A percentile compares a stretch with the other conserved stretches of the same genome.
These are phyloP conservation scores for Caenorhabditis wallacei DNA, from an alignment of 2,888 invertebrate genomes.

Conservation along the genomic window DNA sequence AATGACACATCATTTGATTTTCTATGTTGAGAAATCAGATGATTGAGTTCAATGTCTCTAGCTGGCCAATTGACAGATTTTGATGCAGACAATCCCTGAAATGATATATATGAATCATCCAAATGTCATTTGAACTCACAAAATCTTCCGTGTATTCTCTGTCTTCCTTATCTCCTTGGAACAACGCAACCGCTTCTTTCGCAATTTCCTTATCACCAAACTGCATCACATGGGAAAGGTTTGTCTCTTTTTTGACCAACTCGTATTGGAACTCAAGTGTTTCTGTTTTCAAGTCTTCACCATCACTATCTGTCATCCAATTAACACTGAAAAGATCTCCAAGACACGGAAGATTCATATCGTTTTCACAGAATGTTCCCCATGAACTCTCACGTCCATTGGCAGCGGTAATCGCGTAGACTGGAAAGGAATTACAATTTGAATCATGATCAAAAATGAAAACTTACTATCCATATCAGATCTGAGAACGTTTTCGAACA, in stretches of 20 bases:
- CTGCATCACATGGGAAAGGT: slow-evolving; percentile 86
- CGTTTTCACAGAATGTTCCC: slow-evolving; percentile 86
- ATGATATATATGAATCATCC: neutral
- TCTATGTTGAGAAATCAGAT: slow-evolving; percentile 69
- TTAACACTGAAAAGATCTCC: slow-evolving; percentile 87
- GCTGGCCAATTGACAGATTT: slow-evolving; percentile 82
- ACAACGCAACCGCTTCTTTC: slow-evolving; percentile 82
- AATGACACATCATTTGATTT: slow-evolving; percentile 18
- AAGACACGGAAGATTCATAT: slow-evolving; percentile 83
- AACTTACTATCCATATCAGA: slow-evolving; percentile 80
- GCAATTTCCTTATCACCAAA: slow-evolving; percentile 85
- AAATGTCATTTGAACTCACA: slow-evolving; percentile 10
- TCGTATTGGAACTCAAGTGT: slow-evolving; percentile 85
- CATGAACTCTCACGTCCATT: slow-evolving; percentile 86
- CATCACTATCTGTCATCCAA: slow-evolving; percentile 87
- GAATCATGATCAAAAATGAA: neutral
- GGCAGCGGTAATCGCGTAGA: slow-evolving; percentile 87
- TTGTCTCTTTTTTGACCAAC: slow-evolving; percentile 86
- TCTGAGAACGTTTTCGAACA: slow-evolving; percentile 86
- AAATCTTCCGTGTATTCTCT: slow-evolving; percentile 58
- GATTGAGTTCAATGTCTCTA: slow-evolving; percentile 83
- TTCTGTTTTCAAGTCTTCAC: slow-evolving; percentile 85
- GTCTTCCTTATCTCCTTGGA: slow-evolving; percentile 82
- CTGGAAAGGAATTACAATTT: slow-evolving; percentile 80
- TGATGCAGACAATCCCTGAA: slow-evolving; percentile 32